A percentile compares a stretch with the other conserved stretches of the same genome.
These are phyloP conservation scores for Auanema sp. DNA, from an alignment of 2,888 invertebrate genomes.

Conservation along the genomic window DNA sequence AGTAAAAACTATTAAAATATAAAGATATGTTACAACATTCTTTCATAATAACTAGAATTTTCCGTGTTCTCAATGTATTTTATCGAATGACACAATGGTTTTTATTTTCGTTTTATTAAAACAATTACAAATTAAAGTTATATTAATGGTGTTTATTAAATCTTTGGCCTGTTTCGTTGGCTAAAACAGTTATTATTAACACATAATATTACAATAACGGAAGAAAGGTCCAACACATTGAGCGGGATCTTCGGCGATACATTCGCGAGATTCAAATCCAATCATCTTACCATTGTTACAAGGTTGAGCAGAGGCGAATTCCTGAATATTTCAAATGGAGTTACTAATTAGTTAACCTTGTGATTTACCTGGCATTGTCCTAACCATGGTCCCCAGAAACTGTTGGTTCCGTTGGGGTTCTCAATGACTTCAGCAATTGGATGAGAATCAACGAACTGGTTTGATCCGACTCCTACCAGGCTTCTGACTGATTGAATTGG, in stretches of 20 bases:
- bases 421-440: constrained; percentile 15
- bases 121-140: constrained; percentile 3
- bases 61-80: no score
- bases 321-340: constrained; percentile 41
- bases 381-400: constrained; percentile 59
- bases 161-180: no score
- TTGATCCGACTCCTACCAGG: constrained; percentile 9
- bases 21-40: no score
- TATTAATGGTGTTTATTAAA: not conserved
- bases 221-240: constrained; percentile 64
- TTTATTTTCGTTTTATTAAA: not conserved
- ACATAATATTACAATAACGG: constrained; percentile 56
- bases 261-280: constrained; percentile 63
- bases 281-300: constrained; percentile 60
- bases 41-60: no score
- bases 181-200: constrained; percentile 17
- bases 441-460: constrained; percentile 14
- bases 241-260: constrained; percentile 60
- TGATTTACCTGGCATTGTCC: constrained; percentile 53
- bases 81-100: no score
- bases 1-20: no score
- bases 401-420: constrained; percentile 20
- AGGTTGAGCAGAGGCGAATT: constrained; percentile 61
- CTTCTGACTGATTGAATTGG: constrained; percentile 18
- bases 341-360: no score